These are phyloP conservation scores for Delia radicum DNA, from an alignment of 1,140 invertebrate species.

Conservation along the genomic window DNA sequence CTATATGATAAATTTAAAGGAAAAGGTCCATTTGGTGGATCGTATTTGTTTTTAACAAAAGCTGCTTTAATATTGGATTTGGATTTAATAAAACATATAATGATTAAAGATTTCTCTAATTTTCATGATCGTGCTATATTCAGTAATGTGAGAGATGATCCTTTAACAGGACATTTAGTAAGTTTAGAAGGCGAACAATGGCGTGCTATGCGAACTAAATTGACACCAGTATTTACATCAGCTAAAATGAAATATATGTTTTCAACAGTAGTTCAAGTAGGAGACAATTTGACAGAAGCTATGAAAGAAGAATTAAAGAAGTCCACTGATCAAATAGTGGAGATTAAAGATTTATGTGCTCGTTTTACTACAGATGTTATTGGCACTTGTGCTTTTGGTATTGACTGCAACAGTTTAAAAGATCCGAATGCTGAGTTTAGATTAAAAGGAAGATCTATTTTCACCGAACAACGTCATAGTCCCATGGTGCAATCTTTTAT, in stretches of 20 bases:
- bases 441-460: conserved; percentile 46
- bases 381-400: conserved; percentile 40
- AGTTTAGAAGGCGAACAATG: conserved; percentile 59
- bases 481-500: conserved; percentile 38
- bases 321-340: conserved; percentile 30
- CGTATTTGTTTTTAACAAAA: conserved; percentile 39
- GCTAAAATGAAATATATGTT: conserved; percentile 63
- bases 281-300: conserved; percentile 42
- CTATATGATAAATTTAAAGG: conserved; percentile 34
- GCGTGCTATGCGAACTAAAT: conserved; percentile 59
- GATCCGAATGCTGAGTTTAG: conserved; percentile 58
- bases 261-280: conserved; percentile 47
- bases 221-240: conserved; percentile 63
- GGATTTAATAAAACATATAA: conserved; percentile 62
- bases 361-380: conserved; percentile 66
- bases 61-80: conserved; percentile 55
- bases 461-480: conserved; percentile 31
- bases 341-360: conserved; percentile 53
- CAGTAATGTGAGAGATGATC: conserved; percentile 57
- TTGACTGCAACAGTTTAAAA: conserved; percentile 20
- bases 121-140: conserved; percentile 58
- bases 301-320: conserved; percentile 38
- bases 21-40: conserved; percentile 38
- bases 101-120: conserved; percentile 62
- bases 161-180: conserved; percentile 56